Conservation (phyloP, 2,797 vertebrate species). For the Phataginus tetradactyla region DNA sequence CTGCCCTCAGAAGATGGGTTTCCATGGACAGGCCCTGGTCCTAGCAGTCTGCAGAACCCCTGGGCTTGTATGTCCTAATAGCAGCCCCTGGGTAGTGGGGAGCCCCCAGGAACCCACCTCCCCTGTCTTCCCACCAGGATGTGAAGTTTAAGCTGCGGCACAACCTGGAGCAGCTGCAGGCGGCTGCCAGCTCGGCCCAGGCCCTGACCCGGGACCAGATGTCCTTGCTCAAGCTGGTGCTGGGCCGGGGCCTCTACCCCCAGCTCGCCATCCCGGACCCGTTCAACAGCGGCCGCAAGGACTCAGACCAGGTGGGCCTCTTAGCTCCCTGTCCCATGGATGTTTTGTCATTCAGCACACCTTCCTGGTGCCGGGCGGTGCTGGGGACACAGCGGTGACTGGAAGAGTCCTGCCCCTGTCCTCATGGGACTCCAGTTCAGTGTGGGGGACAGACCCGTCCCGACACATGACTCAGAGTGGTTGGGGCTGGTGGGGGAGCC, state of each 20-base stretch:
- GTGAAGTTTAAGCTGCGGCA: slow-evolving; percentile 96
- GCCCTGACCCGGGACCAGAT: slow-evolving; percentile 88
- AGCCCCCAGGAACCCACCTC: not conserved
- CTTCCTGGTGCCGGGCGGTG: not conserved
- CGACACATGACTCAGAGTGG: not conserved
- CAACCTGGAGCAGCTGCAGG: slow-evolving; percentile 91
- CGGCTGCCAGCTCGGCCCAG: slow-evolving; percentile 84
- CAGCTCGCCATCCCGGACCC: slow-evolving; percentile 93
- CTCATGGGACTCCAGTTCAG: not conserved
- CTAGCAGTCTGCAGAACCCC: accelerated
- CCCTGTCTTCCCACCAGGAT: slow-evolving; percentile 85
- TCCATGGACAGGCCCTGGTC: accelerated
- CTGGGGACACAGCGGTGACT: not conserved
- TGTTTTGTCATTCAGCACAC: accelerated
- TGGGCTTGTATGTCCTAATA: accelerated
- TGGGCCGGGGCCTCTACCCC: slow-evolving; percentile 94
- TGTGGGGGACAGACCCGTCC: not conserved
- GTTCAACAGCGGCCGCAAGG: slow-evolving; percentile 92
- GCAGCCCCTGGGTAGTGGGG: accelerated
- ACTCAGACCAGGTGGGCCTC: slow-evolving; percentile 92
- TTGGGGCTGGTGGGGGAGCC: not conserved
- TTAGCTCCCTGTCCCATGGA: accelerated
- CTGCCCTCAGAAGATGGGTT: accelerated
- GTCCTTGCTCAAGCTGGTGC: slow-evolving; percentile 91
- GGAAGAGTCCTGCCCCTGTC: not conserved